A percentile compares a stretch with the other conserved stretches of the same genome.
phyloP scores from a whole-genome alignment of 2,888 invertebrate genomes.

The Cosmia pyralina region DNA sequence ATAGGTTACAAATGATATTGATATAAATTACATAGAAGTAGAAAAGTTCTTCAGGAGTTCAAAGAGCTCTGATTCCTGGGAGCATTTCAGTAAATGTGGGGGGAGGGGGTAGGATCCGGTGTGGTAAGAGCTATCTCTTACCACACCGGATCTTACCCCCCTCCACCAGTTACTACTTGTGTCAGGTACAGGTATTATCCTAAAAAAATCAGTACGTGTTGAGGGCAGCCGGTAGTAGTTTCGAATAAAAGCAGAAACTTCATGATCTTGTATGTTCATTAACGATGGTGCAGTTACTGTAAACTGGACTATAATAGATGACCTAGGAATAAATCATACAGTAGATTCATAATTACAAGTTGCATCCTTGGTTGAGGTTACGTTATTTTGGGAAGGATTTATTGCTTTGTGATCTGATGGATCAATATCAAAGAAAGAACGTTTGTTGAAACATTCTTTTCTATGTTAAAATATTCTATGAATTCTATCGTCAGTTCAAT shows the following conservation, averaged over 20 bases:
- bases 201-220: no score
- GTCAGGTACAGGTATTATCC: no score
- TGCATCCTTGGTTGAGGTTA: conserved; percentile 18
- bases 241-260: background rate
- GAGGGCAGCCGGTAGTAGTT: background rate
- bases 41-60: background rate
- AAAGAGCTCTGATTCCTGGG: background rate
- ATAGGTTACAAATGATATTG: background rate
- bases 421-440: background rate
- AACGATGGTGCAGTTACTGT: background rate
- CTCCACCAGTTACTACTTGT: no score
- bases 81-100: background rate
- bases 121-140: no score
- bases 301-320: conserved; percentile 34
- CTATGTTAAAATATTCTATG: background rate
- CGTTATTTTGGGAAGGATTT: conserved; percentile 20
- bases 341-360: conserved; percentile 10
- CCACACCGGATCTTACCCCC: no score
- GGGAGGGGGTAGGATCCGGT: no score
- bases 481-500: background rate
- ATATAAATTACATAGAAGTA: background rate
- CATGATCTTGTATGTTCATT: conserved; percentile 3
- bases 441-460: conserved; percentile 1
- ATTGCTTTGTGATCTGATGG: conserved; percentile 13
- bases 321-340: conserved; percentile 34